Base-by-base conservation (phyloP, 92 coral and sea anemone genomes). In the Epizoanthus illoricatus region DNA sequence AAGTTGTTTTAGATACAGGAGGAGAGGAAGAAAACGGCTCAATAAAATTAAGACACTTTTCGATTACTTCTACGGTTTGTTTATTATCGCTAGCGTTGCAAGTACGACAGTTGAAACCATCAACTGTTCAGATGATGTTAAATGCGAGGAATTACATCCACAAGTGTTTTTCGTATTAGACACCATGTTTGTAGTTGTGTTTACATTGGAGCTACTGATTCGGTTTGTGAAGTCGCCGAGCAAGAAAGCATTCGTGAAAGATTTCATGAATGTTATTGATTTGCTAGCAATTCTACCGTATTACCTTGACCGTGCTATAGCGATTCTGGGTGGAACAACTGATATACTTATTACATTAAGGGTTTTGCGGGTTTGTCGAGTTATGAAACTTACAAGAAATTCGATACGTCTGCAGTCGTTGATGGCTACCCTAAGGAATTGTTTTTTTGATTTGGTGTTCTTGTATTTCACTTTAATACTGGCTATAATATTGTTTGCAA, bases 21-120 rank as follows among this genome's bases (percentile, higher is more conserved):
- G 12, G 3, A 17, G 15, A 59, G 12, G 20, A 3, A 28, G 0
- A n/a, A 13, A n/a, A 60, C 2, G 5, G 15, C 33, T 76, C 45
- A 11, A n/a, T 10, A 85, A 18, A 15, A 5, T 71, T 10, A 24
- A 63, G 4, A 54, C 15, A 62, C 54, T 43, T 28, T 41, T 87
- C 7, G 71, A 84, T 21, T 72, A 81, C 81, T 21, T 87, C 39
- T 90, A 90, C 33, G 93, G 97, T 2, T 15, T 94, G 17, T 79
- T 94, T 68, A 90, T 94, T 24, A 70, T 92, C 28, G 92, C 89
- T 5, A 94, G 97, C 74, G 92, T 93, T 20, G 90, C 79, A 10
- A 76, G 92, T 54, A 94, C 94, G 13, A 86, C 88, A 3, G 82
- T 90, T 7, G 98, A 94, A 65, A 94, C 98, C 2, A 74, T 94